Base-by-base conservation (phyloP, 2,797 vertebrate genomes). In the Danio albolineatus region DNA sequence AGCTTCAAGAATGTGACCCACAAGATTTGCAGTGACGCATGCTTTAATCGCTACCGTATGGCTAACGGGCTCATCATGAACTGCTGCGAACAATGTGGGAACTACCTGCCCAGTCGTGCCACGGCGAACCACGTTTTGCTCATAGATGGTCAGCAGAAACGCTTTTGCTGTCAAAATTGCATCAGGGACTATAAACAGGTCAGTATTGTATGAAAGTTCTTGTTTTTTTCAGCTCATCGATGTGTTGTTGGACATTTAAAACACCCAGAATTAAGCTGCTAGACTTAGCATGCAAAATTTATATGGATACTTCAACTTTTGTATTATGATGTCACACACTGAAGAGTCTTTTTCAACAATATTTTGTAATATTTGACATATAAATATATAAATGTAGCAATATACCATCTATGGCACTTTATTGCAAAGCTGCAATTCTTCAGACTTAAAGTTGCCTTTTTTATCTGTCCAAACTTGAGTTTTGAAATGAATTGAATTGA, bases 1-100 rank as follows among this genome's bases (percentile, higher is more conserved):
- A 99, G 97, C 94, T 98, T 99, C 92, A 99, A 99, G 93, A 98
- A 97, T 74, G 97, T 98, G 93, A 99, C 97, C 78, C 98, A 99
- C 82, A 99, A 98, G 91, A 95, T 99, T 89, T 99, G 98, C 93
- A 99, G 98, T 86, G 98, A 99, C 82, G 89, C 95, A 36, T 99
- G 98, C 90, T 99, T 99, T 92, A 99, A 98, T 91, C 95, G 95
- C 83, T 99, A 99, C 87, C 95, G 98, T 84, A 95, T 97, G 94
- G 96, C 98, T 84, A 99, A 99, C 81, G 97, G 98, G 62, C 91
- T 99, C 83, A 95, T 99, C 92, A 99, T 99, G 97, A 99, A 99
- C 92, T 99, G 98, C 91, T 99, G 98, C 82, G 98, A 99, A 88
- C 97, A 99, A 41, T 99, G 98, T 73, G 98, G 98, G 6, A 97